phyloP scores from a whole-genome alignment of 53 echinoderm and acorn worm species.

The Zoroaster sp. region DNA sequence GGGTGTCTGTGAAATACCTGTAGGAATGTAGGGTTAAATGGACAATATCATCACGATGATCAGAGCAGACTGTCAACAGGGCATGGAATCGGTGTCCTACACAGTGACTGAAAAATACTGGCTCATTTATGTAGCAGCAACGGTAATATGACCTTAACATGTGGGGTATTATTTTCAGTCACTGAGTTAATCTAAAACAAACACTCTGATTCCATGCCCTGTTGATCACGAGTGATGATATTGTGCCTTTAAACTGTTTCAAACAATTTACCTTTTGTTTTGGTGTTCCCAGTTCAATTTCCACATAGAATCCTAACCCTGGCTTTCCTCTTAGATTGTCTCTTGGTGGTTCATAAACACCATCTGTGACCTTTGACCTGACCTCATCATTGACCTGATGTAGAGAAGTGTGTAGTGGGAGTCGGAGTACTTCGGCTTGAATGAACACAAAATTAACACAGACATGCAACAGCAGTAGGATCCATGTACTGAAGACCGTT shows the following conservation, averaged over 20 bases:
- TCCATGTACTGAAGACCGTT: background rate
- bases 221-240: no score
- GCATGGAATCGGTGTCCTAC: no score
- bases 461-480: conserved; percentile 44
- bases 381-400: conserved; percentile 1
- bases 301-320: conserved; percentile 86
- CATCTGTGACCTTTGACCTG: background rate
- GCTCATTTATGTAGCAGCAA: background rate
- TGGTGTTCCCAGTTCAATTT: conserved; percentile 78
- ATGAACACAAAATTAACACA: background rate
- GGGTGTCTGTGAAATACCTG: no score
- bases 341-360: background rate
- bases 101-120: no score
- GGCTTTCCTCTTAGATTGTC: conserved; percentile 84
- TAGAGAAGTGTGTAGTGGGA: background rate
- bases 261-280: conserved; percentile 58
- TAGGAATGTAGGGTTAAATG: no score
- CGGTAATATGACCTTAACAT: background rate
- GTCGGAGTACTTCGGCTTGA: background rate
- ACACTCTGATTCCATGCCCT: no score
- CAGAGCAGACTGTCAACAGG: no score
- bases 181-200: background rate
- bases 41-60: no score
- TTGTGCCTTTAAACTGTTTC: no score
- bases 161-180: background rate